phyloP scores from a whole-genome alignment of 2,113 vertebrate species.

The Bothrops jararaca region DNA sequence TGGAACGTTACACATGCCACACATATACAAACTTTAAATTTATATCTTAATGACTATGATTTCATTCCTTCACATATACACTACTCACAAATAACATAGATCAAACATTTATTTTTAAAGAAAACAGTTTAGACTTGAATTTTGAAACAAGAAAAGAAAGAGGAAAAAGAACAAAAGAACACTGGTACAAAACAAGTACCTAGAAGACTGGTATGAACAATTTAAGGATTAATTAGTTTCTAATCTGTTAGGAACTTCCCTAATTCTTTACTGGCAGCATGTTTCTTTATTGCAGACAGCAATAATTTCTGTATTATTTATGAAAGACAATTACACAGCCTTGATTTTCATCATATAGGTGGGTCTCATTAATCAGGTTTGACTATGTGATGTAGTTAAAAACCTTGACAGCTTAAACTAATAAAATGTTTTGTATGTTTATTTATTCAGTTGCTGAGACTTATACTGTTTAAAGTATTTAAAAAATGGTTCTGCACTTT shows the following conservation, averaged over 20 bases:
- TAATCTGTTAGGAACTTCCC: constrained; percentile 42
- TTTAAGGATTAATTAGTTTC: constrained; percentile 53
- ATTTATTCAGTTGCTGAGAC: constrained; percentile 34
- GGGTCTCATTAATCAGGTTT: constrained; percentile 36
- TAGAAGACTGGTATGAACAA: constrained; percentile 49
- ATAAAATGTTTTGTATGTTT: constrained; percentile 21
- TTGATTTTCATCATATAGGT: constrained; percentile 27
- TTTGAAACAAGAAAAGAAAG: not conserved
- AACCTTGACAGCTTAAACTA: constrained; percentile 9
- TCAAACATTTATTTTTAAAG: not conserved
- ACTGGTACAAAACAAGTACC: constrained; percentile 15
- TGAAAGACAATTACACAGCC: constrained; percentile 28
- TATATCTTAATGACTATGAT: not conserved
- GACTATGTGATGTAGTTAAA: constrained; percentile 26
- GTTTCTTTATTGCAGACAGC: constrained; percentile 31
- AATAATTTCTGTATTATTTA: constrained; percentile 49
- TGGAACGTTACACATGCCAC: not conserved
- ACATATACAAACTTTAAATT: not conserved
- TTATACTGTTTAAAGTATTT: constrained; percentile 14
- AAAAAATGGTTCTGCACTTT: not conserved
- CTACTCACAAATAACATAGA: not conserved
- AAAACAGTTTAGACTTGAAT: not conserved
- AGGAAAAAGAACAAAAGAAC: no score
- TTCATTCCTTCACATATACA: not conserved
- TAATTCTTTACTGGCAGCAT: constrained; percentile 39